phyloP scores from a whole-genome alignment of 1,140 invertebrate species.

The Nixonia krombeini region DNA sequence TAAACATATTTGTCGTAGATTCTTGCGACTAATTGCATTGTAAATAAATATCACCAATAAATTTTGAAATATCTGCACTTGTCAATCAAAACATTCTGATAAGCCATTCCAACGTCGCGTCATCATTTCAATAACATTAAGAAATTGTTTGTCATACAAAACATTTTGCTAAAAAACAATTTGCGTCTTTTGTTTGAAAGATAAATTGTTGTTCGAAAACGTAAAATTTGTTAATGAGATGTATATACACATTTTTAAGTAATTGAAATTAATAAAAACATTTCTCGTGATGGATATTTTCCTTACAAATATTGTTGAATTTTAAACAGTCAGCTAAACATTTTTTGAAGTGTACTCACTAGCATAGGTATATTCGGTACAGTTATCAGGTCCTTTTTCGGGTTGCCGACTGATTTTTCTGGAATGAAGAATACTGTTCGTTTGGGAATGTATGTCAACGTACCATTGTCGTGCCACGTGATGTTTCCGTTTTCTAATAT shows the following conservation, averaged over 20 bases:
- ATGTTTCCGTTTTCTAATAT: slow-evolving; percentile 78
- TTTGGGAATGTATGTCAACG: slow-evolving; percentile 81
- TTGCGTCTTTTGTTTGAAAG: no score
- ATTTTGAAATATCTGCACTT: no score
- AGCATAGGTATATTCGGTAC: slow-evolving; percentile 86
- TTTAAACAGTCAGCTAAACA: neutral
- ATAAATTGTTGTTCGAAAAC: no score
- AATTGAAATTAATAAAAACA: neutral
- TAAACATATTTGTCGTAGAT: no score
- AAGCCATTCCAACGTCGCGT: no score
- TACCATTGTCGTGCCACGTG: slow-evolving; percentile 81
- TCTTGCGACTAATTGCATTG: no score
- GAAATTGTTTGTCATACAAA: no score
- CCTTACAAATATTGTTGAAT: neutral
- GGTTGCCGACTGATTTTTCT: slow-evolving; percentile 79
- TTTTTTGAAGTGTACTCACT: slow-evolving; percentile 70
- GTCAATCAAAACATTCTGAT: no score
- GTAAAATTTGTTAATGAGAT: no score
- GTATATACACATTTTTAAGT: neutral
- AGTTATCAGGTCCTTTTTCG: slow-evolving; percentile 75
- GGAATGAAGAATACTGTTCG: slow-evolving; percentile 77
- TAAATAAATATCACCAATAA: no score
- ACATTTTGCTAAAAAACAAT: no score
- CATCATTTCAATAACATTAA: no score
- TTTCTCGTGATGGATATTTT: neutral